Conservation (phyloP, 2,113 vertebrate species). For the Onychostoma macrolepis region DNA sequence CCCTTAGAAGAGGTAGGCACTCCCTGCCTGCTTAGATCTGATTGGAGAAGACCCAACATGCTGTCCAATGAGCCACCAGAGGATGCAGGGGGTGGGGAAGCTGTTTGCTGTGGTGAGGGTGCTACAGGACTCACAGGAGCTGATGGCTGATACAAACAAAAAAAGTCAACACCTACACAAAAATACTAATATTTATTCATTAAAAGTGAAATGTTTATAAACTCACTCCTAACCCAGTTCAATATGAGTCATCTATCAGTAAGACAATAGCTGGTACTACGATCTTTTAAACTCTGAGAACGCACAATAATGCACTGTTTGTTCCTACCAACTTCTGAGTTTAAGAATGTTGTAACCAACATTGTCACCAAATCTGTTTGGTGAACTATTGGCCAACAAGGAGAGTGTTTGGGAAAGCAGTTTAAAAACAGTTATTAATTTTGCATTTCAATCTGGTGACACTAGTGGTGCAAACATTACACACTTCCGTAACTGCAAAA, state of each 20-base stretch:
- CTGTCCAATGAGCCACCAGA: slow-evolving; percentile 83
- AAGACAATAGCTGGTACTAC: neutral
- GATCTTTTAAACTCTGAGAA: neutral
- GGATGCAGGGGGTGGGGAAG: slow-evolving; percentile 61
- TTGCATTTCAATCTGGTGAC: neutral
- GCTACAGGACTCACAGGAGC: slow-evolving; percentile 66
- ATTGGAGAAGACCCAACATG: slow-evolving; percentile 91
- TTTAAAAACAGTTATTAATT: neutral
- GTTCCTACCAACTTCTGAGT: neutral
- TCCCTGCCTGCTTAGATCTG: slow-evolving; percentile 86
- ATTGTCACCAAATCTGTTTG: neutral
- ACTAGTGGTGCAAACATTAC: neutral
- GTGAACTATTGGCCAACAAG: neutral
- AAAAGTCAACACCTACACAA: neutral
- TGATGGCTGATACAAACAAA: slow-evolving; percentile 47
- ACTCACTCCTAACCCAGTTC: neutral
- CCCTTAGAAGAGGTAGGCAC: slow-evolving; percentile 88
- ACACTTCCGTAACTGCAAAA: neutral
- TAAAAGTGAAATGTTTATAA: neutral
- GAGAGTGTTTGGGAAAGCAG: neutral
- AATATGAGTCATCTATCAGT: neutral
- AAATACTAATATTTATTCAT: neutral
- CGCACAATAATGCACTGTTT: neutral
- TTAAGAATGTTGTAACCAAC: neutral
- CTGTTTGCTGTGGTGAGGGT: slow-evolving; percentile 61